Evolutionary conservation across 2,888 invertebrate genomes (phyloP), one percentile per base, ranked within the genome.

Genomic region (Drosophila anomalata): DNA sequence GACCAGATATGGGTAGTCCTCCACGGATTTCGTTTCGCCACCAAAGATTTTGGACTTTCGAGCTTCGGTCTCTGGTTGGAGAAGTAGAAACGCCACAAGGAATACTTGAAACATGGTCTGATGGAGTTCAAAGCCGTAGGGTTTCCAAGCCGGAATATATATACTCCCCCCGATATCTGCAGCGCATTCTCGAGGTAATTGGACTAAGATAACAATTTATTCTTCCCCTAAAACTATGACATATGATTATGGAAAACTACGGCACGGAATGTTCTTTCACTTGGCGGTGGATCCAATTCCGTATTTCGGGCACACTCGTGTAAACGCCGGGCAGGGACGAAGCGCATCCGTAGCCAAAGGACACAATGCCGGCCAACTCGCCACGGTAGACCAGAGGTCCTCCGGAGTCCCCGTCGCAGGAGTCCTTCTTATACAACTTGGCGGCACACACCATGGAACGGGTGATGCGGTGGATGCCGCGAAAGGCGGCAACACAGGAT

Each of bases 281-380:
- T 0, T 36, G 46, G n/a, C 53, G 14, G 20, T 72, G 39, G 29
- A 85, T 73, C 84, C 84, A 85, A 7, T 66, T 31, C 26, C 81
- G 65, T 12, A 89, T 79, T 42, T 22, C 63, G 4, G 79, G 77
- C 20, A 96, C 95, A 65, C 95, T 92, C 0, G 95, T 93, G 90
- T 96, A 96, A 3, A 97, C 96, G 0, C 96, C 96, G 0, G 96
- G 96, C 80, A 93, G 94, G 75, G 94, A 93, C 79, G 76, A 74
- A 22, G 86, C 91, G 48, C 90, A 91, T 0, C 85, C 79, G 24
- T 77, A 57, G 20, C 90, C 91, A 69, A 80, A 91, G 0, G 96
- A 96, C 0, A 96, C 96, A 5, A 96, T 93, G n/a, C 96, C 96
- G 94, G 91, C 75, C 79, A 91, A 76, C 51, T 86, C 61, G 2